Base-by-base conservation (phyloP, 1,140 invertebrate species). In the Monochamus saltuarius region DNA sequence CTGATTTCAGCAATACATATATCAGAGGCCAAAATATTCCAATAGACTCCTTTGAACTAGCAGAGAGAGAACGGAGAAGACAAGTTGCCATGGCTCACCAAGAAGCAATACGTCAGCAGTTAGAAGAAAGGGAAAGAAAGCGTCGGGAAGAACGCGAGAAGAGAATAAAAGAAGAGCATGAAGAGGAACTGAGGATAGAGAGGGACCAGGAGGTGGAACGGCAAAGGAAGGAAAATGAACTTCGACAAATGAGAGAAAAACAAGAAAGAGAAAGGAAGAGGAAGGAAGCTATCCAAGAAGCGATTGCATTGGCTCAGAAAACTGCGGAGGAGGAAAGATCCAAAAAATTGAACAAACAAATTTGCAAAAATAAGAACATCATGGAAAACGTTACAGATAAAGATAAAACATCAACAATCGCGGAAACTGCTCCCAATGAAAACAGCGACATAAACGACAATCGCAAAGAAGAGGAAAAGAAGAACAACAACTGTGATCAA, bases 11-110 rank as follows among this genome's bases (percentile, higher is more conserved):
- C 39, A 19, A 38, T n/a, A 65, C 63, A n/a, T 72, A 66, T 71
- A 76, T 89, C 37, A 78, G 87, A 60, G 88, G 88, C 40, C 87
- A 90, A 76, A 89, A 89, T 72, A 81, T 85, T 34, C 86, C 84
- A n/a, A 70, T 88, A 39, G 87, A 89, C 68, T 81, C 85, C 2
- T 81, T 84, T 63, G 80, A 87, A 55, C 76, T 87, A 59, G 84
- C 85, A 10, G 85, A 89, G 75, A 77, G 86, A 51, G 87, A 90
- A 76, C 78, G 78, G 54, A 85, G 82, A 71, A 77, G 88, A 39
- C 82, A 87, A 56, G 85, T 87, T 73, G 88, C 88, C 10, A 67
- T 88, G 61, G 86, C 88, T 70, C 79, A 89, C 53, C 88, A 90
- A 72, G 84, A 83, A 39, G 87, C 86, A 9, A 89, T 91, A 61